Evolutionary conservation across 2,797 vertebrate species (phyloP).

Genomic region (Phataginus tricuspis): DNA sequence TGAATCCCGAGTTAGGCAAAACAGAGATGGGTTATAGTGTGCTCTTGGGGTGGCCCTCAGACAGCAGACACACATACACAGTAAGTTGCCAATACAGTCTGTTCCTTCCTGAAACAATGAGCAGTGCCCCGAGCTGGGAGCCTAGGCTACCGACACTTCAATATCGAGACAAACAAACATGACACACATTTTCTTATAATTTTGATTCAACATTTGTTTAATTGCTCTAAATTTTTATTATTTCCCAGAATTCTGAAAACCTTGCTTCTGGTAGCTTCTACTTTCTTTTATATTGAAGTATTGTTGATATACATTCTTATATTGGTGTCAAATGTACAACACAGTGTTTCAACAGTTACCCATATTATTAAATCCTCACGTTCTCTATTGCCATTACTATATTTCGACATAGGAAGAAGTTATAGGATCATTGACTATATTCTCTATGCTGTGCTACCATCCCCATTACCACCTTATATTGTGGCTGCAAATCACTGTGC

Average conservation of each 20-base stretch:
- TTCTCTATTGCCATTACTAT: too few relatives aligned
- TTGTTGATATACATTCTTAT: too few relatives aligned
- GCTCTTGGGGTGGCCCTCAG: background rate
- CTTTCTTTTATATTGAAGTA: background rate
- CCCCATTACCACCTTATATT: too few relatives aligned
- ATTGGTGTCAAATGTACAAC: too few relatives aligned
- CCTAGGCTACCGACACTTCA: background rate
- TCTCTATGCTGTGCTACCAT: too few relatives aligned
- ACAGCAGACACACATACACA: background rate
- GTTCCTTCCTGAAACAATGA: background rate
- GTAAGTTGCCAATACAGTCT: background rate
- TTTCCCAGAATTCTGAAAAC: background rate
- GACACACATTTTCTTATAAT: background rate
- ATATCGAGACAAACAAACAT: background rate
- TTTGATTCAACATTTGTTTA: background rate
- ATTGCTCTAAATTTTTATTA: background rate
- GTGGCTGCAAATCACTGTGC: too few relatives aligned
- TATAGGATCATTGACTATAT: too few relatives aligned
- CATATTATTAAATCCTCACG: too few relatives aligned
- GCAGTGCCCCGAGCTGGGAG: too few relatives aligned
- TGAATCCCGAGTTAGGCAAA: background rate
- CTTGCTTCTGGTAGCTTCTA: background rate
- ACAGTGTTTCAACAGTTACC: too few relatives aligned
- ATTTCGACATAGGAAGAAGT: too few relatives aligned
- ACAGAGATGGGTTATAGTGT: background rate